Percentiles rank a stretch among this genome's conserved stretches.
Conservation (phyloP, 2,888 invertebrate genomes). For the Tricholauxania praeusta region DNA sequence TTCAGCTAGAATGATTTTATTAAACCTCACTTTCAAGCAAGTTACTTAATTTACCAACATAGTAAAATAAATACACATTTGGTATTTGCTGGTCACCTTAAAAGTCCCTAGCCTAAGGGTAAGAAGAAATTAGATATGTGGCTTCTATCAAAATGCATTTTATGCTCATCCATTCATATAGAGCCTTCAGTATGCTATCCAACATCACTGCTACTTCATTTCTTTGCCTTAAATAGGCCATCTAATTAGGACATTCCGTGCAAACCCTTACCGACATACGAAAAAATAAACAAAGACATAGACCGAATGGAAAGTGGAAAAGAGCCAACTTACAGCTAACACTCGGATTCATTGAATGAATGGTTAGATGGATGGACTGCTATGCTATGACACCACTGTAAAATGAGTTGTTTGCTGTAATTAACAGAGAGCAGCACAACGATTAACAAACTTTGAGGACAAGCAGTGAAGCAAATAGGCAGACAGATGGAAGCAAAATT, state of each 20-base stretch:
- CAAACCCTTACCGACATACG: constrained; percentile 31
- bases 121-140: too few species aligned
- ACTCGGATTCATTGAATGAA: background rate
- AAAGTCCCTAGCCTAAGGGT: background rate
- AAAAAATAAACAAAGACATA: constrained; percentile 37
- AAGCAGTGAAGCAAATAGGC: background rate
- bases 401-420: constrained; percentile 41
- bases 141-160: background rate
- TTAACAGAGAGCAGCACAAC: constrained; percentile 40
- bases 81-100: background rate
- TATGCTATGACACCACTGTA: constrained; percentile 1
- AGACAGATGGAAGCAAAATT: background rate
- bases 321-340: background rate
- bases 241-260: constrained; percentile 24
- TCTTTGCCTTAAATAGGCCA: constrained; percentile 27
- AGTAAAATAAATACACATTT: background rate
- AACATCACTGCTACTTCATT: background rate
- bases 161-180: background rate
- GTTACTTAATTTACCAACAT: too few species aligned
- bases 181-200: background rate
- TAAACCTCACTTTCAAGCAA: too few species aligned
- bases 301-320: background rate
- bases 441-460: constrained; percentile 25
- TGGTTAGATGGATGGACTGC: background rate
- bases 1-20: too few species aligned